Evolutionary conservation across 2,888 invertebrate genomes (phyloP), one percentile per base, ranked within the genome.

Genomic region (Lapara coniferarum): DNA sequence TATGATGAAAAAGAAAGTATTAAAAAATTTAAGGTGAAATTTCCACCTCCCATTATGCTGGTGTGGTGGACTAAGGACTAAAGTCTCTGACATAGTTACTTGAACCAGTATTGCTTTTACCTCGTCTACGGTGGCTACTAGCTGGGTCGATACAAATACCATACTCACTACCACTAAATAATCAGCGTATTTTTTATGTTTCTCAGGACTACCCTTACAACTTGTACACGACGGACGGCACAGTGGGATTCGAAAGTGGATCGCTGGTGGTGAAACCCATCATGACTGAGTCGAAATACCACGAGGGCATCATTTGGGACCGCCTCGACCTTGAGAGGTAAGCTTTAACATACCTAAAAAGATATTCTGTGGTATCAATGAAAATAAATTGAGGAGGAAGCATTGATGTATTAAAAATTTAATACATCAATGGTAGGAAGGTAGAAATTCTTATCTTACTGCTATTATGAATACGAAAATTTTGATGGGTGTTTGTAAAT

Each of bases 141-240:
- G 5, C 37, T 37, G 25, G n/a, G 13, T 12, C 37, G 12, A 5
- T 5, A n/a, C 13, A 51, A 51, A 44, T 46, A 25, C 66, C 25
- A 49, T 30, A 12, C 19, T 37, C 1, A 2, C 25, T 25, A 44
- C 3, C 10, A n/a, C n/a, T n/a, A n/a, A n/a, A n/a, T n/a, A 63
- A 53, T 2, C 72, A 79, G 78, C 76, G 76, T 3, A 16, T n/a
- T 10, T 10, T 55, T 19, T 37, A 16, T 37, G 8, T 66, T 70
- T 74, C 71, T 73, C 71, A 78, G 96, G 96, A 96, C 83, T 95
- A 95, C 85, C 96, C 96, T 58, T 97, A 96, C 88, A 96, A 96
- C 72, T 87, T 95, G 14, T 96, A 96, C 80, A 88, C 90, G 74
- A 94, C 96, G 72, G 94, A 94, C 2, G 89, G 92, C n/a, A 96